phyloP scores from a whole-genome alignment of 1,140 invertebrate species.

The Babylonia areolata region DNA sequence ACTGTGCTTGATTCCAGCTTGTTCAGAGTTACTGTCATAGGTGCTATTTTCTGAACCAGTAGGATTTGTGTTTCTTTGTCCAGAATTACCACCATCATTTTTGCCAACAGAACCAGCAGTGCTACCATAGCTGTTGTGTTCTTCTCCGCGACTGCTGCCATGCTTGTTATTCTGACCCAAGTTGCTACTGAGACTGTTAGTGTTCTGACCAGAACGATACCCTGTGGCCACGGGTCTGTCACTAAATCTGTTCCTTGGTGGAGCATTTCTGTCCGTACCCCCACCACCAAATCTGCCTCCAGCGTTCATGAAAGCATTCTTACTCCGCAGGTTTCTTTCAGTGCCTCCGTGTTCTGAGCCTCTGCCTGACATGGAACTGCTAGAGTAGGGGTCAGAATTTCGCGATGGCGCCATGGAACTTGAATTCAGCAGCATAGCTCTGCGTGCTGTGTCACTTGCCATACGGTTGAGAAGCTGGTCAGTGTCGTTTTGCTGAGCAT shows the following conservation, averaged over 20 bases:
- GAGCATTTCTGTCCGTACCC: neutral
- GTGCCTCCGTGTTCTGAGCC: neutral
- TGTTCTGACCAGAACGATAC: neutral
- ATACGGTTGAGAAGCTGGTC: neutral
- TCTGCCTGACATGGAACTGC: neutral
- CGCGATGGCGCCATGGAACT: neutral
- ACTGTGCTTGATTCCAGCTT: too few species aligned
- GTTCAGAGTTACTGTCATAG: too few species aligned
- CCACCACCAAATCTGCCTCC: conserved; percentile 1
- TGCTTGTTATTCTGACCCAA: too few species aligned
- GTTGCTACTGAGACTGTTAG: neutral
- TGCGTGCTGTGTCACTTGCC: neutral
- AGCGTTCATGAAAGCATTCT: neutral
- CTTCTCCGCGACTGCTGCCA: neutral
- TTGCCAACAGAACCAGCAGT: neutral
- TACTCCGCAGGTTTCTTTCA: neutral
- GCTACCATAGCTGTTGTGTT: neutral
- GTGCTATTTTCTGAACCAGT: too few species aligned
- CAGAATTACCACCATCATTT: neutral
- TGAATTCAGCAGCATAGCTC: neutral
- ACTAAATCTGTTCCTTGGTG: neutral
- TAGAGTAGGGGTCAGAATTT: neutral
- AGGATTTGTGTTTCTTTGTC: neutral
- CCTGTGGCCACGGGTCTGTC: neutral
- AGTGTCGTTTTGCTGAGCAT: neutral